phyloP scores from a whole-genome alignment of 2,113 vertebrate genomes.

The Marmota flaviventris region DNA sequence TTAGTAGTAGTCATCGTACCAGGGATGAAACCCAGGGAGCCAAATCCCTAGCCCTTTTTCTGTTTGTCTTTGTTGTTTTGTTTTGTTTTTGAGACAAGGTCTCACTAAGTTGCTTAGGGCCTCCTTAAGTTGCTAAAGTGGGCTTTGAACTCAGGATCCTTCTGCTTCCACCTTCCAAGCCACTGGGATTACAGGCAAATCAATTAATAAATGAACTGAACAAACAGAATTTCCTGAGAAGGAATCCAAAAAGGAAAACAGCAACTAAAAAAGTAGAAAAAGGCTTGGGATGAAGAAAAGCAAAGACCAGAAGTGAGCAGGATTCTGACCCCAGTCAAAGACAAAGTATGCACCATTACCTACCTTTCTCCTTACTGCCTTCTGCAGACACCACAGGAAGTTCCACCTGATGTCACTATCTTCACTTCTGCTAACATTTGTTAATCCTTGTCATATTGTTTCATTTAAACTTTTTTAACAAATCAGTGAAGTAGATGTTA shows the following conservation, averaged over 20 bases:
- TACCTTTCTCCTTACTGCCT: background rate
- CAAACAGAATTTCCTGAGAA: background rate
- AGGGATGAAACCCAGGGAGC: too few species aligned
- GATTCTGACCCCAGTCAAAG: background rate
- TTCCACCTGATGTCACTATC: fast-evolving
- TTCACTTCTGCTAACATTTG: background rate
- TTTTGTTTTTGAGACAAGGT: too few species aligned
- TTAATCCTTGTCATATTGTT: background rate
- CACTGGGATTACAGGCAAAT: too few species aligned
- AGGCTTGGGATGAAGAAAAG: background rate
- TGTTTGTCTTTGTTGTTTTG: too few species aligned
- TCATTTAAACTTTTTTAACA: constrained; percentile 4
- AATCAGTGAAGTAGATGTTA: background rate
- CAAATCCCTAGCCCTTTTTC: too few species aligned
- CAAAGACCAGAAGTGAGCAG: background rate
- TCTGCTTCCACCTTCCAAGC: too few species aligned
- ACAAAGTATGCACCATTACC: too few species aligned
- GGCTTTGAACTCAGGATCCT: too few species aligned
- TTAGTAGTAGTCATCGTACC: too few species aligned
- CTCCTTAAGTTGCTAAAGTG: too few species aligned
- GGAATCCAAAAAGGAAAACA: background rate
- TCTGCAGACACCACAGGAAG: background rate
- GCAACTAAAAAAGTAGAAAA: background rate
- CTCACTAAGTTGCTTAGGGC: too few species aligned
- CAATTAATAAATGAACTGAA: background rate